phyloP scores from a whole-genome alignment of 2,113 vertebrate genomes.

The Megaceryle maxima region DNA sequence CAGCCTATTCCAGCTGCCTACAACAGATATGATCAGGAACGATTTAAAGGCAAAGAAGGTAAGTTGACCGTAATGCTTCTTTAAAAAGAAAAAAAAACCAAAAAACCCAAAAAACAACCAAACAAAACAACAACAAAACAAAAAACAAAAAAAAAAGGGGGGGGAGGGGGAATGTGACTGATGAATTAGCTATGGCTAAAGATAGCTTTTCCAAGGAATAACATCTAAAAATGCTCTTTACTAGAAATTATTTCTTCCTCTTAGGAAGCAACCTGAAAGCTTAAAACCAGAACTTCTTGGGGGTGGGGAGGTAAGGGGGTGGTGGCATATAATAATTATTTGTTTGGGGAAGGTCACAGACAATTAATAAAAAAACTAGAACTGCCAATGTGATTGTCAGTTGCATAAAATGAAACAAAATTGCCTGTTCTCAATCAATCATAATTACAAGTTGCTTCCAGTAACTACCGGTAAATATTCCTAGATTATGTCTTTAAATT shows the following conservation, averaged over 20 bases:
- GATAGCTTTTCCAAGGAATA: neutral
- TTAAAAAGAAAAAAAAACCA: neutral
- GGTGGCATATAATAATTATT: neutral
- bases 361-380: neutral
- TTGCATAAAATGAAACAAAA: neutral
- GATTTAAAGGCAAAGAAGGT: slow-evolving; percentile 99
- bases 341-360: neutral
- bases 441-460: neutral
- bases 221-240: neutral
- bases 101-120: no score
- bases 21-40: slow-evolving; percentile 98
- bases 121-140: neutral
- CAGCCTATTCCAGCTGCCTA: slow-evolving; percentile 94
- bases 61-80: slow-evolving; percentile 35
- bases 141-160: no score
- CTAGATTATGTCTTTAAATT: neutral
- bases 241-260: neutral
- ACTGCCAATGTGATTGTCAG: neutral
- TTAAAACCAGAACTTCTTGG: neutral
- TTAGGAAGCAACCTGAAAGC: neutral
- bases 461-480: neutral
- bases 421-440: neutral
- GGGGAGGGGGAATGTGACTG: neutral
- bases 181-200: neutral
- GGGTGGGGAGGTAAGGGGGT: no score